Evolutionary conservation across 2,888 invertebrate genomes (phyloP).

Genomic region (Elmis aenea): DNA sequence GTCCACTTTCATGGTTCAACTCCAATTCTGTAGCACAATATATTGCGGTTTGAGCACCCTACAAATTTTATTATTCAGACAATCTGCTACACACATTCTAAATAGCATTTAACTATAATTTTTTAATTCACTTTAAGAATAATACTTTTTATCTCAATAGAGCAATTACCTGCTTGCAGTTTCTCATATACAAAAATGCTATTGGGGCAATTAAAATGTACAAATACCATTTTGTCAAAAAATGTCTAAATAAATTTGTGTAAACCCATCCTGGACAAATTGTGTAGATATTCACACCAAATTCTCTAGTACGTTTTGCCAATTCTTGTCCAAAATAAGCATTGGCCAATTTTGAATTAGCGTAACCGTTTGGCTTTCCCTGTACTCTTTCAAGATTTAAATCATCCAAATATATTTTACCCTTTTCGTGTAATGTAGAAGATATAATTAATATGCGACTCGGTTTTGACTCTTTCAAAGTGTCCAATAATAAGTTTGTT

Average conservation of each 20-base stretch:
- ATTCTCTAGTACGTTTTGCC: constrained; percentile 52
- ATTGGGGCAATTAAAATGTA: constrained; percentile 66
- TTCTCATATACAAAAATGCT: constrained; percentile 65
- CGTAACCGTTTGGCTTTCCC: constrained; percentile 56
- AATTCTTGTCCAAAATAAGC: constrained; percentile 65
- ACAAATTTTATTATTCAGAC: constrained; percentile 34
- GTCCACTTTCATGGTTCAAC: constrained; percentile 60
- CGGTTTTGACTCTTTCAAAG: constrained; percentile 58
- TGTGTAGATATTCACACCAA: constrained; percentile 60
- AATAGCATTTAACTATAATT: no score
- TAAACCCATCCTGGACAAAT: constrained; percentile 78
- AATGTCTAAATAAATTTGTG: constrained; percentile 67
- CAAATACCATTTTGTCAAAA: constrained; percentile 64
- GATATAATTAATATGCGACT: constrained; percentile 70
- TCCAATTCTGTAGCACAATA: constrained; percentile 66
- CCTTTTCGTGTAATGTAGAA: constrained; percentile 66
- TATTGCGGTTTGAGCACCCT: constrained; percentile 77
- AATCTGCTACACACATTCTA: constrained; percentile 11
- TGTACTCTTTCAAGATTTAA: constrained; percentile 56
- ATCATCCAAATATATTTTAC: constrained; percentile 62
- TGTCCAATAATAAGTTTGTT: constrained; percentile 70
- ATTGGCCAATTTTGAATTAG: constrained; percentile 74
- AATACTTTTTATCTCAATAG: constrained; percentile 1
- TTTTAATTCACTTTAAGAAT: constrained; percentile 5
- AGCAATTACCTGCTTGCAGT: no score